A percentile compares a stretch with the other conserved stretches of the same genome.
These are phyloP conservation scores for Chamaetylas fuelleborni DNA, from an alignment of 2,113 vertebrate genomes.

Conservation along the genomic window DNA sequence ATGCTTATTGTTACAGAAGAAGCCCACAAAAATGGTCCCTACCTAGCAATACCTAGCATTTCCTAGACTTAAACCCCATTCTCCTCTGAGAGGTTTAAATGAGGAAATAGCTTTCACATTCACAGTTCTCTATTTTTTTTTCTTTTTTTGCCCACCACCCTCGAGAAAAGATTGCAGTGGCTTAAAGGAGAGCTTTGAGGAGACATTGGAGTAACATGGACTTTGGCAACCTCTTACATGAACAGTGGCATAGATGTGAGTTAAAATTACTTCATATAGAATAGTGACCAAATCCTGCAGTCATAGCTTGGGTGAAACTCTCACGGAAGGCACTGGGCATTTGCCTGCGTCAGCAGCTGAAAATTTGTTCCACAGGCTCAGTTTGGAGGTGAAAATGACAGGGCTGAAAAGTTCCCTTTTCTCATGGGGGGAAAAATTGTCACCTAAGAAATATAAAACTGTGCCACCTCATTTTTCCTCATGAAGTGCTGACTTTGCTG, in stretches of 20 bases:
- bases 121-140: background rate
- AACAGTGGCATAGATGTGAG: background rate
- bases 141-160: background rate
- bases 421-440: background rate
- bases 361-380: slow-evolving; percentile 14
- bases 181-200: background rate
- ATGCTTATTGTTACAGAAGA: background rate
- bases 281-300: background rate
- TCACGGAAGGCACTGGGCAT: background rate
- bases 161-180: background rate
- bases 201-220: background rate
- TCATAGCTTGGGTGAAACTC: background rate
- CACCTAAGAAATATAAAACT: background rate
- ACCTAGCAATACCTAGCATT: accelerated
- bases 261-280: background rate
- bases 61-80: background rate
- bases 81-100: background rate
- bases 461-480: background rate
- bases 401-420: slow-evolving; percentile 12
- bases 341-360: slow-evolving; percentile 3
- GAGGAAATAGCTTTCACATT: background rate
- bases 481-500: background rate
- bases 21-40: background rate
- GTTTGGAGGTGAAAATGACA: background rate
- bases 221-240: background rate